These are phyloP conservation scores for Trididemnum miniatum DNA, from an alignment of 23 tunicate genomes.

Conservation along the genomic window DNA sequence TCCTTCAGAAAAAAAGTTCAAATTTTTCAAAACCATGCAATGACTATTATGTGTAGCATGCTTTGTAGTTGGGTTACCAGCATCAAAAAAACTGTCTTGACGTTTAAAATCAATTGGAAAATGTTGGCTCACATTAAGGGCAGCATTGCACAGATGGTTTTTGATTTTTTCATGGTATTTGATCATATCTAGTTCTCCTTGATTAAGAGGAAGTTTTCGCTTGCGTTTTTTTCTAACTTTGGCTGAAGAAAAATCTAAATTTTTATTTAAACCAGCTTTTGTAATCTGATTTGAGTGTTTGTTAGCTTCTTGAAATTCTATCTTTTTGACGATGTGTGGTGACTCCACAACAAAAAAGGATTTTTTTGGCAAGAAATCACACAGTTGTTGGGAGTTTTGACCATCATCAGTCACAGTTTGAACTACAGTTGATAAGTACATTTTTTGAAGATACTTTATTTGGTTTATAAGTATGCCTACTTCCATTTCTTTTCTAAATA, in stretches of 20 bases:
- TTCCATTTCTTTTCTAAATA: no score
- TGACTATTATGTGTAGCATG: neutral
- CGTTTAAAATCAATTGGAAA: neutral
- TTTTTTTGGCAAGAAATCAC: neutral
- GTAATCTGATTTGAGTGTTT: no score
- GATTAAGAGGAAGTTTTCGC: slow-evolving; percentile 43
- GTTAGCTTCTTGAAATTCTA: no score
- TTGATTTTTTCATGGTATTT: slow-evolving; percentile 29
- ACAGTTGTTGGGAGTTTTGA: no score
- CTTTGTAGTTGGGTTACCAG: neutral
- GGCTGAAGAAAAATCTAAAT: no score
- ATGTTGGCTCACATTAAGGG: neutral
- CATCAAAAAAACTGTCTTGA: neutral
- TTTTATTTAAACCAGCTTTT: no score
- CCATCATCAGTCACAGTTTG: no score
- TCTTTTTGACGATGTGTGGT: no score
- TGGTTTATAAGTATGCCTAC: no score
- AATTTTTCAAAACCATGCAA: no score
- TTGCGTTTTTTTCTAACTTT: slow-evolving; percentile 31
- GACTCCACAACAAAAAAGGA: neutral
- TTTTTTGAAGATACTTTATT: no score
- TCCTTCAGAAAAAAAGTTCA: neutral
- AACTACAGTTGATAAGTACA: no score
- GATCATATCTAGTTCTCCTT: slow-evolving; percentile 26
- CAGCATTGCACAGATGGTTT: neutral